phyloP scores from a whole-genome alignment of 1,140 invertebrate species.

The Drosophila miranda region DNA sequence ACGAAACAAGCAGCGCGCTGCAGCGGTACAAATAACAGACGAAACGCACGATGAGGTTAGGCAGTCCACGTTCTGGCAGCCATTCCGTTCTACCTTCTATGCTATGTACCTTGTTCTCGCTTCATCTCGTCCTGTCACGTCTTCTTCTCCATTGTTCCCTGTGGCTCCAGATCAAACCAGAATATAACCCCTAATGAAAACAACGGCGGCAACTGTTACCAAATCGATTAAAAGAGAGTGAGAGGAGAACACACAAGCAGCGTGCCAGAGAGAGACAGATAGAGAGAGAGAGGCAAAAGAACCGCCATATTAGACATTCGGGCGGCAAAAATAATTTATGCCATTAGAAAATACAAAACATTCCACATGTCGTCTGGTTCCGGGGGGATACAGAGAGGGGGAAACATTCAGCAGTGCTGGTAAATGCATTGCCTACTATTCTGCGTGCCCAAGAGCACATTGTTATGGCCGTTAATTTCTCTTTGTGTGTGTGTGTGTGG shows the following conservation, averaged over 20 bases:
- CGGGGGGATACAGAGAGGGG: constrained; percentile 4
- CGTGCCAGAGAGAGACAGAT: neutral
- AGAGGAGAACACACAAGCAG: constrained; percentile 12
- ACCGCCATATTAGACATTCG: constrained; percentile 62
- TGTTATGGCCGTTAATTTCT: constrained; percentile 70
- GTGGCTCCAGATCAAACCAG: constrained; percentile 66
- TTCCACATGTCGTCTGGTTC: constrained; percentile 7
- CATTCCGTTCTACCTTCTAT: too few species aligned
- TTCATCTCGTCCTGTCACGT: constrained; percentile 19
- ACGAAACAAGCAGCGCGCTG: too few species aligned
- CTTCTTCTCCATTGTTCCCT: constrained; percentile 23
- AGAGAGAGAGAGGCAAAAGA: neutral
- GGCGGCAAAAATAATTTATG: constrained; percentile 74
- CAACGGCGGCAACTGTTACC: constrained; percentile 68
- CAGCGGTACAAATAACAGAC: constrained; percentile 41
- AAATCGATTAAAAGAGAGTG: constrained; percentile 70
- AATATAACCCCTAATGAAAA: constrained; percentile 80
- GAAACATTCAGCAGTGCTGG: constrained; percentile 25
- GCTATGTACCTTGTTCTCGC: neutral
- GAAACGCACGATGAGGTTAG: constrained; percentile 46
- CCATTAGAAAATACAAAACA: constrained; percentile 21
- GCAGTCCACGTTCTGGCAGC: too few species aligned
- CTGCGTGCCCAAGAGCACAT: constrained; percentile 7
- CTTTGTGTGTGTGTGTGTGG: constrained; percentile 8
- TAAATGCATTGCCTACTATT: constrained; percentile 34